Evolutionary conservation across 2,888 invertebrate species (phyloP).

Genomic region (Eudasyphora cyanicolor): DNA sequence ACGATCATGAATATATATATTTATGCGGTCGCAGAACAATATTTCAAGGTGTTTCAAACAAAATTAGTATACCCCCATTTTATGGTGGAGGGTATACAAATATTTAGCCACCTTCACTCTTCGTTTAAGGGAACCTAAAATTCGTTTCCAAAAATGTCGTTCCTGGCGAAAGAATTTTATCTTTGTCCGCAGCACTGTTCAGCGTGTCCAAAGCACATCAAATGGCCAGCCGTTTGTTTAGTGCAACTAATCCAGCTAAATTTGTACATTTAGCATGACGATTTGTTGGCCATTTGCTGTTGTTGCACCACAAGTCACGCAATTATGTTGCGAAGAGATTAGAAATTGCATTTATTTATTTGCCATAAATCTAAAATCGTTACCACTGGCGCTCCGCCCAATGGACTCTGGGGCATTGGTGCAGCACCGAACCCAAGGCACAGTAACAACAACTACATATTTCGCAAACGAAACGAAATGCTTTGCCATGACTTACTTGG

Average conservation of each 20-base stretch:
- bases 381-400: slow-evolving; percentile 44
- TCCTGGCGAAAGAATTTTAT: too few relatives aligned
- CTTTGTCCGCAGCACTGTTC: too few relatives aligned
- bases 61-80: too few relatives aligned
- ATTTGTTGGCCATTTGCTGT: neutral
- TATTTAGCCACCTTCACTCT: too few relatives aligned
- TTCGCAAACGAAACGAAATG: slow-evolving; percentile 30
- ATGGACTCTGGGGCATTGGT: neutral
- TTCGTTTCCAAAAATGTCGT: too few relatives aligned
- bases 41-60: too few relatives aligned
- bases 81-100: too few relatives aligned
- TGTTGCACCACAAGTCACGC: slow-evolving; percentile 54
- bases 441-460: neutral
- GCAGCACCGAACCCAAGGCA: neutral
- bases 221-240: neutral
- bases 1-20: too few relatives aligned
- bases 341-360: slow-evolving; percentile 63
- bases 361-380: slow-evolving; percentile 63
- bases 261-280: slow-evolving; percentile 21
- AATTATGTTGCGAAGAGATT: slow-evolving; percentile 52
- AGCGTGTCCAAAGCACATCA: neutral
- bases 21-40: too few relatives aligned
- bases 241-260: neutral
- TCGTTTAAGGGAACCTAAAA: too few relatives aligned
- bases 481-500: too few relatives aligned